Conservation (phyloP, 30 jellyfish, hydroid and myxozoan genomes). For the Sanderia malayensis region DNA sequence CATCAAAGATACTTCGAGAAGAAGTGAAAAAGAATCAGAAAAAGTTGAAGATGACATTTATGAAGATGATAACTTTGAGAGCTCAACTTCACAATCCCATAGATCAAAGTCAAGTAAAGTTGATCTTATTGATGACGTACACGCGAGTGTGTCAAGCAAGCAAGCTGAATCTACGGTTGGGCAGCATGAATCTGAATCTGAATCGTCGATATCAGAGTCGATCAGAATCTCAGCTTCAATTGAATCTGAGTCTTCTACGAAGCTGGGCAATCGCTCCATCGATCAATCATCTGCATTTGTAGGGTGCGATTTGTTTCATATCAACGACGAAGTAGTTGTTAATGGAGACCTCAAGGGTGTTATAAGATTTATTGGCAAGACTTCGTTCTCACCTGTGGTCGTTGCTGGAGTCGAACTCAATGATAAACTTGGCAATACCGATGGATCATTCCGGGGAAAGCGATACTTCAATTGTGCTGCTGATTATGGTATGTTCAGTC, state of each 20-base stretch:
- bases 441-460: conserved; percentile 83
- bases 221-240: background rate
- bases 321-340: conserved; percentile 74
- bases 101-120: background rate
- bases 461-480: conserved; percentile 72
- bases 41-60: conserved; percentile 32
- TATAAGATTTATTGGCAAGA: conserved; percentile 77
- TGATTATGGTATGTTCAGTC: conserved; percentile 80
- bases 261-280: background rate
- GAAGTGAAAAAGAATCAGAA: background rate
- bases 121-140: too few species aligned
- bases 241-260: background rate
- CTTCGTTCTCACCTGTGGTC: conserved; percentile 78
- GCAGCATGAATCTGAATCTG: too few species aligned
- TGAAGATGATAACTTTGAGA: conserved; percentile 79
- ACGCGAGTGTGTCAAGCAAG: too few species aligned
- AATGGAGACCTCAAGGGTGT: conserved; percentile 73
- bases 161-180: too few species aligned
- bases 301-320: conserved; percentile 41
- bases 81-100: conserved; percentile 15
- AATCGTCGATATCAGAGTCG: conserved; percentile 13
- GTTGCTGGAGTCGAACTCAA: conserved; percentile 94
- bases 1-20: background rate
- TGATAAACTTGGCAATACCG: conserved; percentile 74
- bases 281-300: conserved; percentile 27